Evolutionary conservation across 2,113 vertebrate genomes (phyloP), one percentile per base, ranked within the genome.

Genomic region (Sinocyclocheilus anshuiensis): DNA sequence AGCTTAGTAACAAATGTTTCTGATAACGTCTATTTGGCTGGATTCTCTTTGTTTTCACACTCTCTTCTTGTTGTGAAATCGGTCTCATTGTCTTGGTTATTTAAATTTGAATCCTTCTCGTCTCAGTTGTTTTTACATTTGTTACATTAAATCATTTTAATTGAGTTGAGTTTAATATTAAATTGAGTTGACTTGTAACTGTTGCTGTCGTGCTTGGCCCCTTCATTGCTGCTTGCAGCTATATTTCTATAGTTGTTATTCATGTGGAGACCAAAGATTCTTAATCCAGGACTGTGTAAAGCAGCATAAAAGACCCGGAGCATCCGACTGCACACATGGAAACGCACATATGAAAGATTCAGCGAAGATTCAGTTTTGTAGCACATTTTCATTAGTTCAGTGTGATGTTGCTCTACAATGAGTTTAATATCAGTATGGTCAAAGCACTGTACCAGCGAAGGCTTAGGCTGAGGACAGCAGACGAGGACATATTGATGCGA

Each of bases 251-350:
- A 85, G 88, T 92, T 92, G 86, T 92, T 89, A 39, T 89, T 86
- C 53, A 79, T 86, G 83, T 87, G 88, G 86, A 91, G 91, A 95
- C 95, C 94, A 95, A 95, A 95, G 94, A 95, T 91, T 92, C 90
- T 26, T 90, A 36, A 59, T 59, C 11, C 57, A 45, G 22, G 57
- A 63, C 2, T 22, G 16, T 80, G 55, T 24, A 16, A 80, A 80
- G 3, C 55, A 8, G 29, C 33, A 39, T 11, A 7, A 36, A 22
- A 11, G n/a, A 13, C 77, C 77, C 2, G 22, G 13, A 74, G 59
- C 42, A 0, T 61, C 2, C 42, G 33, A 42, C 77, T 24, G 4
- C 6, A 48, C 59, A 8, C 42, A 75, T 24, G 22, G 2, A 45
- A 20, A 48, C 20, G 10, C 20, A 59, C 57, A 59, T 59, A 22